These are phyloP conservation scores for Melanaphis sacchari DNA, from an alignment of 1,140 invertebrate species.

Conservation along the genomic window DNA sequence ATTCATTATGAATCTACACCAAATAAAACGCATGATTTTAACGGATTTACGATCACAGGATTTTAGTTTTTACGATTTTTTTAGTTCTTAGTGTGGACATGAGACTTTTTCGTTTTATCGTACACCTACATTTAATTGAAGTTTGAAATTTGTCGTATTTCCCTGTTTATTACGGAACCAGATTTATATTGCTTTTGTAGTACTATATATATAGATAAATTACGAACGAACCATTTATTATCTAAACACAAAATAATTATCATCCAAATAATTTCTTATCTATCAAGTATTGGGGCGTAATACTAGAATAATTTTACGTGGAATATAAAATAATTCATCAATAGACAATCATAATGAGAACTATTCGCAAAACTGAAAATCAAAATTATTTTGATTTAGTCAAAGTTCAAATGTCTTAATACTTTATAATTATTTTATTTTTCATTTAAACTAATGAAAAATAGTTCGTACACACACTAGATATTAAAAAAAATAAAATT, in stretches of 20 bases:
- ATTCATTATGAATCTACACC: no score
- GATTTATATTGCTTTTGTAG: not conserved
- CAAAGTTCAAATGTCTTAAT: no score
- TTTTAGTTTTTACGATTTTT: not conserved
- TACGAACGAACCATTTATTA: not conserved
- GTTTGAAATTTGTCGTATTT: not conserved
- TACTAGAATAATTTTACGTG: not conserved
- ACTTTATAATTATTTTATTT: no score
- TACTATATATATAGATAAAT: not conserved
- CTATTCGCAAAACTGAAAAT: no score
- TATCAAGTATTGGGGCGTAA: not conserved
- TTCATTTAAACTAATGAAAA: no score
- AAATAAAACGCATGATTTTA: not conserved
- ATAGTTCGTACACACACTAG: no score
- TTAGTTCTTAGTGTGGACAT: not conserved
- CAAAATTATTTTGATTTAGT: no score
- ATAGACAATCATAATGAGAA: not conserved
- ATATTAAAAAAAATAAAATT: no score
- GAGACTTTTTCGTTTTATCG: not conserved
- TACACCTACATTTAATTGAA: not conserved
- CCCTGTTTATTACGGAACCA: not conserved
- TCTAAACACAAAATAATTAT: not conserved
- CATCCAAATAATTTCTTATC: not conserved
- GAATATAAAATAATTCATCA: not conserved
- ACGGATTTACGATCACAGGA: not conserved